phyloP scores from a whole-genome alignment of 2,888 invertebrate species.

The Endotricha flammealis region DNA sequence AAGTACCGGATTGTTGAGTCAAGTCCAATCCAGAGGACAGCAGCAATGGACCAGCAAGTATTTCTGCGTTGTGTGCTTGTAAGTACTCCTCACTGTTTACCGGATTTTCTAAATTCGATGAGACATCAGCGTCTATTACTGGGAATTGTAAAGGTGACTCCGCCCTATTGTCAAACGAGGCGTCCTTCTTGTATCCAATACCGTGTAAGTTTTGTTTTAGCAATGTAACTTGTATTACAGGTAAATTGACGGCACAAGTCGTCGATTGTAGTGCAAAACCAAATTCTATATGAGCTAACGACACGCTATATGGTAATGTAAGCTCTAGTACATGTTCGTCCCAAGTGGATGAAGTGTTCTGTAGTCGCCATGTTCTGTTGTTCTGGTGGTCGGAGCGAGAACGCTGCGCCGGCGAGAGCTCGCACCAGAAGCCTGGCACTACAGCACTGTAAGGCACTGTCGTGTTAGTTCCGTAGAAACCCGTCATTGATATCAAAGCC shows the following conservation, averaged over 20 bases:
- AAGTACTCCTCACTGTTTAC: slow-evolving; percentile 88
- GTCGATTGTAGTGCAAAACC: slow-evolving; percentile 90
- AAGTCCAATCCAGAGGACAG: slow-evolving; percentile 89
- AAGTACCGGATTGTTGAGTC: slow-evolving; percentile 89
- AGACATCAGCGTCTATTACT: slow-evolving; percentile 51
- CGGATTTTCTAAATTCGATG: slow-evolving; percentile 81
- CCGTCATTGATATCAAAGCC: slow-evolving; percentile 84
- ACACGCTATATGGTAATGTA: slow-evolving; percentile 87
- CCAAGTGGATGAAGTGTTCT: slow-evolving; percentile 93
- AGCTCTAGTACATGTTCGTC: slow-evolving; percentile 95
- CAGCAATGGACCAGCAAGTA: slow-evolving; percentile 92
- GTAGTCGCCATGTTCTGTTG: slow-evolving; percentile 92
- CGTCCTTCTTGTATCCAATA: slow-evolving; percentile 73
- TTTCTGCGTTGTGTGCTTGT: slow-evolving; percentile 92
- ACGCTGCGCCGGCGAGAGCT: slow-evolving; percentile 93
- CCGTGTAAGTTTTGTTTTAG: slow-evolving; percentile 80
- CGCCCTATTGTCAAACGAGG: slow-evolving; percentile 59
- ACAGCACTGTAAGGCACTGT: slow-evolving; percentile 87
- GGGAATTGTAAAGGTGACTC: slow-evolving; percentile 62
- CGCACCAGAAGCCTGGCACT: slow-evolving; percentile 95
- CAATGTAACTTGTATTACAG: slow-evolving; percentile 86
- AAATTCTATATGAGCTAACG: slow-evolving; percentile 93
- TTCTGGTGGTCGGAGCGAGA: slow-evolving; percentile 93
- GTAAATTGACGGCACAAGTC: slow-evolving; percentile 84
- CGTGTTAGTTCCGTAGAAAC: slow-evolving; percentile 81